These are phyloP conservation scores for Anoplolepis gracilipes DNA, from an alignment of 1,140 invertebrate species.

Conservation along the genomic window DNA sequence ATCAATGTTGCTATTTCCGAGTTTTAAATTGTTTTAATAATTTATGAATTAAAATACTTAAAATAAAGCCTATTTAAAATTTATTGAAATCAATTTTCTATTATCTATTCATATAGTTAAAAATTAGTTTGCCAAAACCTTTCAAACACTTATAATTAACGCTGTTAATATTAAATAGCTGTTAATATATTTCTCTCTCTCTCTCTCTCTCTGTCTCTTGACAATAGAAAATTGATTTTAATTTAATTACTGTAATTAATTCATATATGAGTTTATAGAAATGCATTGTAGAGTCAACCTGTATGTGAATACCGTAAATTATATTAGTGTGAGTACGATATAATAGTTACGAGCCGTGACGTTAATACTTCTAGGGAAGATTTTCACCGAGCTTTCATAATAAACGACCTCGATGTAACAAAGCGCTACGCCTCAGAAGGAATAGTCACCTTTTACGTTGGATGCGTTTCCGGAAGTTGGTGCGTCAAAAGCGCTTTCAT, in stretches of 20 bases:
- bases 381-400: slow-evolving; percentile 37
- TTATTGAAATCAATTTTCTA: neutral
- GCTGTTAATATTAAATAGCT: neutral
- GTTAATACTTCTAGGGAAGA: slow-evolving; percentile 9
- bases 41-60: neutral
- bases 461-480: slow-evolving; percentile 40
- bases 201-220: too few relatives aligned
- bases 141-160: neutral
- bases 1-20: neutral
- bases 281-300: neutral
- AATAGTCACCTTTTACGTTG: slow-evolving; percentile 21
- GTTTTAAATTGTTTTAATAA: neutral
- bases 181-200: too few relatives aligned
- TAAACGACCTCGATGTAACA: slow-evolving; percentile 43
- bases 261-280: too few relatives aligned
- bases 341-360: neutral
- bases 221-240: too few relatives aligned
- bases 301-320: neutral
- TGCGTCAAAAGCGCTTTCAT: slow-evolving; percentile 34
- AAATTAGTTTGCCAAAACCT: neutral
- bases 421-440: neutral
- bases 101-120: neutral
- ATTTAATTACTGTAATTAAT: too few relatives aligned
- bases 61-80: neutral
- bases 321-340: neutral